Evolutionary conservation across 1,140 invertebrate genomes (phyloP).

Genomic region (Pteromalus puparum): DNA sequence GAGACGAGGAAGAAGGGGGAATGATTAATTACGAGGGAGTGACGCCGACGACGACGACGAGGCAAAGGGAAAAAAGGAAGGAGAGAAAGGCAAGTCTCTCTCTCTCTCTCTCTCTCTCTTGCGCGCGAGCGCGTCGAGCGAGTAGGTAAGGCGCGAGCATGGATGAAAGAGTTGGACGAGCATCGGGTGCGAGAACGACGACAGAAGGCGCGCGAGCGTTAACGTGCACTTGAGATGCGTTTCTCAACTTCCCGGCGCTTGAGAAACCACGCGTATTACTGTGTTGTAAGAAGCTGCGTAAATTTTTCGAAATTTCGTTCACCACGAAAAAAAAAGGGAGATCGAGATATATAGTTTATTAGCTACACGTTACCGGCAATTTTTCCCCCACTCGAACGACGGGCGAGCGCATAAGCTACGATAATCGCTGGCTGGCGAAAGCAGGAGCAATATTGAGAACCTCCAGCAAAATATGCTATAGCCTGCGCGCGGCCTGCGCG

Average conservation of each 20-base stretch:
- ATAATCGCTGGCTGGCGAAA: slow-evolving; percentile 1
- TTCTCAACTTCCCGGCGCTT: slow-evolving; percentile 29
- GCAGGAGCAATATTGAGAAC: slow-evolving; percentile 34
- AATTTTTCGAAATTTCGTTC: not conserved
- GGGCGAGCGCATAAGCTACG: not conserved
- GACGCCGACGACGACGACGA: slow-evolving; percentile 61
- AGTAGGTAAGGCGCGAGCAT: slow-evolving; percentile 28
- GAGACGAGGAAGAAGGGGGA: slow-evolving; percentile 63
- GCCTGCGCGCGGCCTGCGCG: not conserved
- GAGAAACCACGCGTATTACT: slow-evolving; percentile 35
- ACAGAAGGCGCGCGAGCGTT: not conserved
- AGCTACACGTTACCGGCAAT: not conserved
- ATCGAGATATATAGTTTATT: not conserved
- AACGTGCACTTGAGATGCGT: slow-evolving; percentile 6
- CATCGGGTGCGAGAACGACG: slow-evolving; percentile 47
- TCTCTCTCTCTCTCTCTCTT: too few species aligned
- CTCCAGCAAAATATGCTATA: slow-evolving; percentile 34
- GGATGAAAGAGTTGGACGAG: slow-evolving; percentile 50
- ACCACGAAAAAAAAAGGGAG: not conserved
- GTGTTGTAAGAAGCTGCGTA: not conserved
- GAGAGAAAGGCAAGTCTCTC: slow-evolving; percentile 29
- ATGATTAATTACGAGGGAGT: slow-evolving; percentile 75
- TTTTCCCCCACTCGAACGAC: not conserved
- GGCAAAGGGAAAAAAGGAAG: slow-evolving; percentile 39
- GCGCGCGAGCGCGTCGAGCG: not conserved